phyloP scores from a whole-genome alignment of 2,797 vertebrate species.

The Pachyuromys duprasi region DNA sequence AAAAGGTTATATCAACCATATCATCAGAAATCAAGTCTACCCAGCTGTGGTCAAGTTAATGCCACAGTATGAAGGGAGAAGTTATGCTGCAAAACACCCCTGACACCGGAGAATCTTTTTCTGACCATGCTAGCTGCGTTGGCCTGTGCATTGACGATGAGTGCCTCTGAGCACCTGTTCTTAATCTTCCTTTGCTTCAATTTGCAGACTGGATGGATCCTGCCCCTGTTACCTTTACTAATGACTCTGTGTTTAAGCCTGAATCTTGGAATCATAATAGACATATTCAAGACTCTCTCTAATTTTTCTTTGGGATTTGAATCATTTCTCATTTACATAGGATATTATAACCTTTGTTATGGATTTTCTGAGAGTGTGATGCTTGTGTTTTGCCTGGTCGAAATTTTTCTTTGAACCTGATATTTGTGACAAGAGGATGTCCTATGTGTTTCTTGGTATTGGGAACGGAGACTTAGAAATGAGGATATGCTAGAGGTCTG shows the following conservation, averaged over 20 bases:
- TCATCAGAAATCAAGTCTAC: background rate
- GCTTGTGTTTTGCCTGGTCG: too few species aligned
- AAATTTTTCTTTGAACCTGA: too few species aligned
- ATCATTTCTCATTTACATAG: background rate
- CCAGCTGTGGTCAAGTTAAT: background rate
- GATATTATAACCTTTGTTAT: background rate
- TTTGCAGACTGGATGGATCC: background rate
- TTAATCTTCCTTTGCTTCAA: too few species aligned
- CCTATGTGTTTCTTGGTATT: too few species aligned
- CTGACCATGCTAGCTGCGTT: too few species aligned
- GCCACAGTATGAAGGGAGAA: background rate
- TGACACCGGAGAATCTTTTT: background rate
- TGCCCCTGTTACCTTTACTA: background rate
- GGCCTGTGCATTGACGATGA: too few species aligned
- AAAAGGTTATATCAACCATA: background rate
- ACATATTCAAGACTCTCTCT: background rate
- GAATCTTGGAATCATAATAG: background rate
- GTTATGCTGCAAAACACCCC: background rate
- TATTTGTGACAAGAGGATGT: too few species aligned
- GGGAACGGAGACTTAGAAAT: too few species aligned
- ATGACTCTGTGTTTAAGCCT: background rate
- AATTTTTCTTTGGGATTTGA: background rate
- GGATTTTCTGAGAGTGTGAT: too few species aligned
- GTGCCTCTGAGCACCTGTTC: too few species aligned
- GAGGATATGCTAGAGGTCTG: too few species aligned